Conservation (phyloP, 1,140 invertebrate genomes). For the Micrasema longulum region DNA sequence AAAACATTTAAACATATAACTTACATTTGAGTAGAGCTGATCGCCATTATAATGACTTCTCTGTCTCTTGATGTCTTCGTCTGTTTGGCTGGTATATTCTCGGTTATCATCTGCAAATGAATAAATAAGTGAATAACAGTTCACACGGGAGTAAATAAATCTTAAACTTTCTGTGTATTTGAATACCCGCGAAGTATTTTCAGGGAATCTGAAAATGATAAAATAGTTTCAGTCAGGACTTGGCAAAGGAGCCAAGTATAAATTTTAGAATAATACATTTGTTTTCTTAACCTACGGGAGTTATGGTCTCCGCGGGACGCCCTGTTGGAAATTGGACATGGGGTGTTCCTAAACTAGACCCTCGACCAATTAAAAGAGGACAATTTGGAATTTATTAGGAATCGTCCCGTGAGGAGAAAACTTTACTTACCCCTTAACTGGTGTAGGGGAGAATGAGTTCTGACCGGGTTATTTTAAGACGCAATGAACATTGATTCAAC, state of each 20-base stretch:
- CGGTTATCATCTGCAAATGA: slow-evolving; percentile 81
- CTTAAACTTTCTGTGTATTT: too few relatives aligned
- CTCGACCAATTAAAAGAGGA: slow-evolving; percentile 21
- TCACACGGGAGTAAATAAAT: too few relatives aligned
- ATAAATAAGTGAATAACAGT: too few relatives aligned
- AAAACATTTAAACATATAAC: slow-evolving; percentile 63
- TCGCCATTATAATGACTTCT: slow-evolving; percentile 90
- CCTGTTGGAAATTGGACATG: slow-evolving; percentile 1
- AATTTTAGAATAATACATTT: too few relatives aligned
- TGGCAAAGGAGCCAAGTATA: too few relatives aligned
- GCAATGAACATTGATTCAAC: too few relatives aligned
- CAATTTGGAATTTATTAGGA: slow-evolving; percentile 27
- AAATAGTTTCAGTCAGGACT: too few relatives aligned
- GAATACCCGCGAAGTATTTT: too few relatives aligned
- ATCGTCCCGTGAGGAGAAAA: slow-evolving; percentile 8
- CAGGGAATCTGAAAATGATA: too few relatives aligned
- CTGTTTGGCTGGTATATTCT: slow-evolving; percentile 84
- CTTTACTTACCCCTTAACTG: neutral
- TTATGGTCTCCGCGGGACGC: slow-evolving; percentile 2
- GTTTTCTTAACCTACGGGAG: too few relatives aligned
- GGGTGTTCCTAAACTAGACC: neutral
- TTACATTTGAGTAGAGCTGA: slow-evolving; percentile 88
- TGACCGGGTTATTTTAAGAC: neutral
- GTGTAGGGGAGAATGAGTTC: neutral
- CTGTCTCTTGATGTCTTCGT: slow-evolving; percentile 88